Conservation (phyloP, 2,888 invertebrate species). For the Drosophila ezoana region DNA sequence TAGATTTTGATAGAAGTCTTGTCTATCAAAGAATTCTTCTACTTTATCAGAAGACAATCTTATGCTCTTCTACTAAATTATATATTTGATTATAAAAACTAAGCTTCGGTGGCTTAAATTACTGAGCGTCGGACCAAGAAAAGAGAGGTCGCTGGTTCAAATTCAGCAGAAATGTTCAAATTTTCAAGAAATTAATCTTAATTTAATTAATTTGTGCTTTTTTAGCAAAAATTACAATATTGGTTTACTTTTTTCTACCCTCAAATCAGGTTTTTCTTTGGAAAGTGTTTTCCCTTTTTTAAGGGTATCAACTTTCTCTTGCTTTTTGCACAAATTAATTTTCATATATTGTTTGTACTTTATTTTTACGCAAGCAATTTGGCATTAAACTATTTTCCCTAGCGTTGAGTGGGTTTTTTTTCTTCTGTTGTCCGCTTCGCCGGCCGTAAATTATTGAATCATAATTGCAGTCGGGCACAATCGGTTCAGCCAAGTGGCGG, state of each 20-base stretch:
- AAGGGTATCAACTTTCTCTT: constrained; percentile 12
- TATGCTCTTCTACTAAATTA: too few relatives aligned
- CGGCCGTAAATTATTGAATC: constrained; percentile 58
- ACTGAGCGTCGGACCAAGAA: too few relatives aligned
- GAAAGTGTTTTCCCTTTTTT: not conserved
- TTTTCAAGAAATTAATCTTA: not conserved
- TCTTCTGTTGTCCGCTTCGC: constrained; percentile 10
- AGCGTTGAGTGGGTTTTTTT: constrained; percentile 6
- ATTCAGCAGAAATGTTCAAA: too few relatives aligned
- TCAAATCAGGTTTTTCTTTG: not conserved
- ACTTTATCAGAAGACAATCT: too few relatives aligned
- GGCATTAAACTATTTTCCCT: constrained; percentile 22
- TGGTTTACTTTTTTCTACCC: not conserved
- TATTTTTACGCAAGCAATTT: constrained; percentile 9
- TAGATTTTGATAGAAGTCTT: too few relatives aligned
- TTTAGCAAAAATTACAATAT: too few relatives aligned
- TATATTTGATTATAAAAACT: too few relatives aligned
- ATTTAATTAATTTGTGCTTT: not conserved
- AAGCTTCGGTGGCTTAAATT: too few relatives aligned
- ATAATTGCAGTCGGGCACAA: constrained; percentile 37
- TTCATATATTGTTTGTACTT: constrained; percentile 12
- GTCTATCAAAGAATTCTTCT: too few relatives aligned
- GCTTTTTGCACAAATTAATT: not conserved
- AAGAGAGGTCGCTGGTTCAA: too few relatives aligned
- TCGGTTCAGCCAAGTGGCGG: constrained; percentile 51